Evolutionary conservation across 2,113 vertebrate genomes (phyloP), one percentile per base, ranked within the genome.

Genomic region (Leuciscus idus): DNA sequence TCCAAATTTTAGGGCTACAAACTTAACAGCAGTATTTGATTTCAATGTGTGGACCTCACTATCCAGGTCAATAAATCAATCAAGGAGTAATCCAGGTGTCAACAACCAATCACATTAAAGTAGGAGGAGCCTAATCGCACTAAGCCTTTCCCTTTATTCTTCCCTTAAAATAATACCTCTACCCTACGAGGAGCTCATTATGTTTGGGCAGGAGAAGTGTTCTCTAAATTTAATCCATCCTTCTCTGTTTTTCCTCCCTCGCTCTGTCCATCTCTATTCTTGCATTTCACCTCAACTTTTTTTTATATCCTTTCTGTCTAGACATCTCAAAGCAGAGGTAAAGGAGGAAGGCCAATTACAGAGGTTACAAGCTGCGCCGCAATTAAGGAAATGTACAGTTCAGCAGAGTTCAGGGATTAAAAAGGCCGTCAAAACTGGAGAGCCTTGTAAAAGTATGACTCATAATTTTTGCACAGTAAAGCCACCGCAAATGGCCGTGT

Each of bases 301-400:
- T 78, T 84, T 81, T 66, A 84, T 64, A 86, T 87, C 64, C 43
- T 82, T 30, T 55, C 73, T 86, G 80, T 87, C 88, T 88, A 83
- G 88, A 88, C 88, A 86, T 70, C 88, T 88, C 36, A 75, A 88
- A n/a, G 74, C 55, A 85, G 84, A 85, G 84, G 85, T 78, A 84
- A 84, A 88, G 87, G 89, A 89, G 81, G 85, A 52, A 88, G 84
- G 82, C 90, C 92, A 93, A 93, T 94, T 93, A 93, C 87, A 89
- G 68, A 87, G 85, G 90, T 93, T 91, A 94, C 87, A 92, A 92
- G 91, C 87, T 87, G 75, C 59, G 66, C 48, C 46, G 87, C 92
- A 94, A 92, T 93, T 92, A 94, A 93, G 90, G 88, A 92, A 93
- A 94, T 93, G 92, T 92, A 92, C 88, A 91, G 91, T 92, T 94